Conservation (phyloP, 2,113 vertebrate genomes). For the Elephantulus edwardii region DNA sequence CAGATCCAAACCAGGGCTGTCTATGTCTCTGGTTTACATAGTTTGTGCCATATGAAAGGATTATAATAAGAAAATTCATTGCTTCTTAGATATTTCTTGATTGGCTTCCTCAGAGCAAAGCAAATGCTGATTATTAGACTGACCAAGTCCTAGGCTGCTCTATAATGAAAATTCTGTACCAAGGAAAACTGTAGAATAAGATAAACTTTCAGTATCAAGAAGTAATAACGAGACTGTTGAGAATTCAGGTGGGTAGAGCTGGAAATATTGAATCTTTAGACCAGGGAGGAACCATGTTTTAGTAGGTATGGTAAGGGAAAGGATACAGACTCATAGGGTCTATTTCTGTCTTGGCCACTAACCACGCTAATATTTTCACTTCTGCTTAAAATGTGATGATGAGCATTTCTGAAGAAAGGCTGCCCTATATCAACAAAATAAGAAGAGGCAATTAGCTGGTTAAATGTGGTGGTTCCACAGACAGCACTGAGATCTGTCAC, state of each 20-base stretch:
- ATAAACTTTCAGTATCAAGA: not conserved
- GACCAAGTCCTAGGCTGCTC: not conserved
- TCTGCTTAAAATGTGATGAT: conserved; percentile 72
- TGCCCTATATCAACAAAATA: conserved; percentile 2
- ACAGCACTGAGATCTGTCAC: not conserved
- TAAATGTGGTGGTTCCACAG: not conserved
- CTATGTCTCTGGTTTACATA: not conserved
- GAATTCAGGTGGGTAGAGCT: not conserved
- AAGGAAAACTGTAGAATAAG: conserved; percentile 17
- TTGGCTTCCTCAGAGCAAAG: conserved; percentile 12
- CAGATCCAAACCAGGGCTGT: conserved; percentile 13
- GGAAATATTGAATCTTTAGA: conserved; percentile 33
- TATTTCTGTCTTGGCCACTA: conserved; percentile 70
- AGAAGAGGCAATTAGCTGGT: conserved; percentile 30
- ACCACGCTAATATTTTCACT: conserved; percentile 73
- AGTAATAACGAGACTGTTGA: not conserved
- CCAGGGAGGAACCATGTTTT: conserved; percentile 65
- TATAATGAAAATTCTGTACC: conserved; percentile 2
- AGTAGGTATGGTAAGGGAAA: conserved; percentile 59
- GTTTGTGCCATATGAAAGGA: not conserved
- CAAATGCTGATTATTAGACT: not conserved
- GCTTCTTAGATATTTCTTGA: not conserved
- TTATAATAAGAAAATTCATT: not conserved
- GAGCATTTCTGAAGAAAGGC: conserved; percentile 53
- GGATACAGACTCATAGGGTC: conserved; percentile 52